These are phyloP conservation scores for Euleptes europaea DNA, from an alignment of 2,113 vertebrate species.

Conservation along the genomic window DNA sequence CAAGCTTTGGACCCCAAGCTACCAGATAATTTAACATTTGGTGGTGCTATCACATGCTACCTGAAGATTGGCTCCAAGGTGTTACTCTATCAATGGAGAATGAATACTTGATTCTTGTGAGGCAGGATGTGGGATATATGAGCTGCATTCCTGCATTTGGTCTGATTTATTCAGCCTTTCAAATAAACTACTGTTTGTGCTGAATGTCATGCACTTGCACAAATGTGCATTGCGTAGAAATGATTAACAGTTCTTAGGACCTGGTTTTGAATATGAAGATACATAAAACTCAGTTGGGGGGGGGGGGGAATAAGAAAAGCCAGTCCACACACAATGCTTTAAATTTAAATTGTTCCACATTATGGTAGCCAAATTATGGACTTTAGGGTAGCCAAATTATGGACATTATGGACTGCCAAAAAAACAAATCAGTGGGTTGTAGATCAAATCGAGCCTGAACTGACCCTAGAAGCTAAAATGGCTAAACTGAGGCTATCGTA, in stretches of 20 bases:
- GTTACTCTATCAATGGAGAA: background rate
- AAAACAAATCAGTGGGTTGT: too few relatives aligned
- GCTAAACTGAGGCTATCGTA: too few relatives aligned
- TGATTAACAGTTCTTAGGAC: background rate
- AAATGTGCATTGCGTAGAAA: background rate
- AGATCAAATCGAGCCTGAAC: too few relatives aligned
- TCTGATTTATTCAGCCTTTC: background rate
- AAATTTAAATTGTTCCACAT: background rate
- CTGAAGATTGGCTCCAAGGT: slow-evolving; percentile 4
- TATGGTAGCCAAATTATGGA: too few relatives aligned
- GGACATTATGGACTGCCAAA: too few relatives aligned
- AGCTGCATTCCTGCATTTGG: background rate
- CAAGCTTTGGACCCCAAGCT: background rate
- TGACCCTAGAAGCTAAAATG: too few relatives aligned
- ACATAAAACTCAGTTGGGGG: background rate
- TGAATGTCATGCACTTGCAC: background rate
- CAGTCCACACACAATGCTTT: background rate
- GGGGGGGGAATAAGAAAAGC: background rate
- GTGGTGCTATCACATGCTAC: slow-evolving; percentile 5
- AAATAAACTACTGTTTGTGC: background rate
- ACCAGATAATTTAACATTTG: background rate
- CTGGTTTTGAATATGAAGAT: background rate
- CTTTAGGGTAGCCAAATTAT: too few relatives aligned
- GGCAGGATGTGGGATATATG: background rate
- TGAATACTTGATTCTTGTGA: slow-evolving; percentile 13